Evolutionary conservation across 1,140 invertebrate genomes (phyloP).

Genomic region (Leptinotarsa texana): DNA sequence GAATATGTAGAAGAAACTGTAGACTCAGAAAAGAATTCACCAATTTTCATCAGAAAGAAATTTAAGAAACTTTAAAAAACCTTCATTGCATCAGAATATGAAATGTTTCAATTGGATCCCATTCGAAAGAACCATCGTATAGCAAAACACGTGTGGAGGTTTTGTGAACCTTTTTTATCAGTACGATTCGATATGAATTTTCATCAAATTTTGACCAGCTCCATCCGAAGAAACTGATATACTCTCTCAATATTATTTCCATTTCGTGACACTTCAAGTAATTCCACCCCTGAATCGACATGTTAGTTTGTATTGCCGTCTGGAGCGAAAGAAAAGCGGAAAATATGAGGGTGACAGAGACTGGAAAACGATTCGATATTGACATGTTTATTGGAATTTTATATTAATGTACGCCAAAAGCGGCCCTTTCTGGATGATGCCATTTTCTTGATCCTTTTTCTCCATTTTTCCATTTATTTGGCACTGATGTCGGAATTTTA

Average conservation of each 20-base stretch:
- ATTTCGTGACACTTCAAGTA: background rate
- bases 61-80: no score
- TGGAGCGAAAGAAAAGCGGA: background rate
- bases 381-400: conserved; percentile 22
- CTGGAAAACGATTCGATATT: conserved; percentile 11
- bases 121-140: no score
- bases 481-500: background rate
- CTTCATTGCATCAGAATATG: no score
- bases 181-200: no score
- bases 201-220: no score
- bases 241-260: background rate
- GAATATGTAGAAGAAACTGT: no score
- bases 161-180: no score
- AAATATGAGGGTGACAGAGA: conserved; percentile 1
- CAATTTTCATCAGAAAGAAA: no score
- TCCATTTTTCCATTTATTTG: conserved; percentile 5
- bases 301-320: conserved; percentile 14
- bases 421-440: conserved; percentile 1
- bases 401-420: conserved; percentile 15
- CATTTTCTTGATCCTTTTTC: conserved; percentile 11
- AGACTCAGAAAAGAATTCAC: no score
- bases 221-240: no score
- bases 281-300: background rate
- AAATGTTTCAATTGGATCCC: no score
- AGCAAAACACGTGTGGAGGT: no score